Evolutionary conservation across 2,888 invertebrate species (phyloP).

Genomic region (Urechis unicinctus): DNA sequence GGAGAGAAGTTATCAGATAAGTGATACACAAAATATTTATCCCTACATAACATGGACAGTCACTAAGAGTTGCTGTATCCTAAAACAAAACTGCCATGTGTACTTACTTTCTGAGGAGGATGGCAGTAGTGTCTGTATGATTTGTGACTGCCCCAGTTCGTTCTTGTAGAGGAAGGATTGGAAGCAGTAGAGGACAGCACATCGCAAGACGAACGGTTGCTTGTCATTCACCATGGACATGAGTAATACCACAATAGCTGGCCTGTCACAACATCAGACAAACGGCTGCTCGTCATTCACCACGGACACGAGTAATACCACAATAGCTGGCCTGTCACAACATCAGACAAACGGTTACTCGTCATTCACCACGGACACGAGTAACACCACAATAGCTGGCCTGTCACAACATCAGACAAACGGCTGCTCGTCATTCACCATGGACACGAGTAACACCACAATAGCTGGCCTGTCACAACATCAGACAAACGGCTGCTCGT

Average conservation of each 20-base stretch:
- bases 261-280: constrained; percentile 60
- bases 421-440: no score
- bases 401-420: no score
- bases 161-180: constrained; percentile 93
- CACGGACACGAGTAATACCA: not conserved
- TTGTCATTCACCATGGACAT: constrained; percentile 98
- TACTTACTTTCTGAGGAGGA: constrained; percentile 66
- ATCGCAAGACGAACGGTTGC: constrained; percentile 81
- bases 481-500: no score
- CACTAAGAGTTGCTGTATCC: no score
- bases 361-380: no score
- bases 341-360: not conserved
- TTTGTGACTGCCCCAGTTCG: constrained; percentile 75
- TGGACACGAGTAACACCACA: no score
- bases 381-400: no score
- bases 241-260: constrained; percentile 85
- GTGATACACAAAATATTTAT: no score
- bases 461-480: no score
- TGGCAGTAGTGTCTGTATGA: constrained; percentile 88
- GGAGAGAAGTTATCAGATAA: no score
- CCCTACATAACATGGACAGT: no score
- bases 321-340: not conserved
- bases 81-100: not conserved
- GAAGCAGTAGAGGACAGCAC: constrained; percentile 94
- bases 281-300: not conserved